Evolutionary conservation across 2,888 invertebrate species (phyloP), one percentile per base, ranked within the genome.

Genomic region (Diachrysia chrysitis): DNA sequence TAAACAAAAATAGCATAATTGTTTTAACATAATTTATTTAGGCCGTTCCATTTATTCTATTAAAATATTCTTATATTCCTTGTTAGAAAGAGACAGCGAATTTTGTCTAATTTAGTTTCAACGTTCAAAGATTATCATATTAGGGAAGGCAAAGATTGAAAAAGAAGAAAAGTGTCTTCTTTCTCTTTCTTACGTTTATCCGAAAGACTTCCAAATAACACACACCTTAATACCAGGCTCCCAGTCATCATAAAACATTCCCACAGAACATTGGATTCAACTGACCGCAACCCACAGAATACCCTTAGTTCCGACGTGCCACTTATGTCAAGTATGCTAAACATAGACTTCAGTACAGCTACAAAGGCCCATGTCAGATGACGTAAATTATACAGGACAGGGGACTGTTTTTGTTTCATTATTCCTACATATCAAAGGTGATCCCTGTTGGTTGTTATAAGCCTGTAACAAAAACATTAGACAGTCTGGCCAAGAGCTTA

Each of bases 381-480:
- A 57, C 37, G 2, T 12, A 58, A 46, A 58, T 58, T 17, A 58
- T 21, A n/a, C 12, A 16, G 12, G 58, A 46, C 46, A 58, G 42
- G 21, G 32, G 37, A 23, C 37, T 55, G 35, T 58, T 61, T 73
- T 56, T 62, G 37, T 71, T 62, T 10, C 42, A 62, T 72, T 53
- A 46, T 17, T n/a, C n/a, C n/a, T 19, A 57, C 19, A 46, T n/a
- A 25, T 37, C n/a, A 46, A 58, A 63, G 10, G 37, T 53, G 29
- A 25, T n/a, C n/a, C 35, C 37, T 57, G 32, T 21, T 29, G 21
- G 51, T 21, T 16, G 32, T 21, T 21, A 57, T 17, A 35, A 21
- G 9, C 7, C 42, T 23, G 32, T 10, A 37, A 17, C 14, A 23
- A 48, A 32, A 55, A 16, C 42, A 42, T n/a, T 1, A 51, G 19